Conservation (phyloP, 1,140 invertebrate genomes). For the Aphaenogaster floridana region DNA sequence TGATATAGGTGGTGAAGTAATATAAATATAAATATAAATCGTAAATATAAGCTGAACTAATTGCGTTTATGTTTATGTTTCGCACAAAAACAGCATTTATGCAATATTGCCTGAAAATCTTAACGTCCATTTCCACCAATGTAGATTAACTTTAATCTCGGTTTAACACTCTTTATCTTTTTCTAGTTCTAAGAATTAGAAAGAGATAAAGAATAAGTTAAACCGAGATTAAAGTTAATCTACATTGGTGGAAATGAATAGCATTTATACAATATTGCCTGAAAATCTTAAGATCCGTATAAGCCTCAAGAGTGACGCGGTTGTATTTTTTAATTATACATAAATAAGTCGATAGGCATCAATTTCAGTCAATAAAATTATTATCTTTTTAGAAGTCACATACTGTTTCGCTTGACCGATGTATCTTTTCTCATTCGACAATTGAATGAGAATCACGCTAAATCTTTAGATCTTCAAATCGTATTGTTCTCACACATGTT, state of each 20-base stretch:
- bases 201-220: too few species aligned
- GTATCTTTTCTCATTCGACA: background rate
- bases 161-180: too few species aligned
- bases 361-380: background rate
- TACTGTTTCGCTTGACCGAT: background rate
- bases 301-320: background rate
- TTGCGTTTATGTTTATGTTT: background rate
- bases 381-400: background rate
- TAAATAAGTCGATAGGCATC: background rate
- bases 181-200: too few species aligned
- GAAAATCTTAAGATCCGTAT: background rate
- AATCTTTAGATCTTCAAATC: background rate
- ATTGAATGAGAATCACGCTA: background rate
- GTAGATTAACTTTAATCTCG: too few species aligned
- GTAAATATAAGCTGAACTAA: background rate
- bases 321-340: background rate
- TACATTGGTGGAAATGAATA: background rate
- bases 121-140: too few species aligned
- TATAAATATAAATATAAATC: background rate
- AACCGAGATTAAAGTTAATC: too few species aligned
- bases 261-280: background rate
- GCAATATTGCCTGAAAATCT: background rate
- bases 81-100: background rate
- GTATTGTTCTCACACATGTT: background rate
- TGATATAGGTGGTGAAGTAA: background rate